Evolutionary conservation across 2,113 vertebrate genomes (phyloP).

Genomic region (Athene noctua): DNA sequence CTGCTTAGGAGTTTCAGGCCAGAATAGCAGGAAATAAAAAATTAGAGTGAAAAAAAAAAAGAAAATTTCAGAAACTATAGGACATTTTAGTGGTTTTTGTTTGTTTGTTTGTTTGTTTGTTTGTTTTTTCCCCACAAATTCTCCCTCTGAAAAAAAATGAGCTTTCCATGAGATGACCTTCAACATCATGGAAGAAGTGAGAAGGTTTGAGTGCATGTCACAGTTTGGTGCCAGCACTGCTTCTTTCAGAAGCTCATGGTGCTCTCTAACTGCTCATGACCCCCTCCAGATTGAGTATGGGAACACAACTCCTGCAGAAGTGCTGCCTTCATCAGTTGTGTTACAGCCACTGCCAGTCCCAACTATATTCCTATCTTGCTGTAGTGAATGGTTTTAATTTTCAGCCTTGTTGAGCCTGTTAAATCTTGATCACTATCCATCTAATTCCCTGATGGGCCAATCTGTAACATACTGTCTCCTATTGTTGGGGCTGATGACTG

Average conservation of each 20-base stretch:
- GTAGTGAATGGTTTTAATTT: neutral
- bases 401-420: neutral
- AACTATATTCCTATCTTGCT: neutral
- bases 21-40: neutral
- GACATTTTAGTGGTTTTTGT: no score
- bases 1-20: neutral
- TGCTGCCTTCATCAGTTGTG: accelerated
- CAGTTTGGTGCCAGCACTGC: neutral
- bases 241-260: neutral
- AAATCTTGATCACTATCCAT: neutral
- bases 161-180: neutral
- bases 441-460: neutral
- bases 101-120: neutral
- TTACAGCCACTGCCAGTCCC: neutral
- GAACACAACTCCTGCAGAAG: neutral
- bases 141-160: neutral
- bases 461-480: neutral
- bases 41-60: neutral
- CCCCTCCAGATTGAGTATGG: accelerated
- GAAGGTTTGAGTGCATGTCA: neutral
- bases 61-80: neutral
- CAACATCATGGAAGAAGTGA: neutral
- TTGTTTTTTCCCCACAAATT: neutral
- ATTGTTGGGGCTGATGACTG: neutral
- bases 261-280: neutral